Evolutionary conservation across 2,797 vertebrate species (phyloP), one percentile per base, ranked within the genome.

Genomic region (Antrozous pallidus): DNA sequence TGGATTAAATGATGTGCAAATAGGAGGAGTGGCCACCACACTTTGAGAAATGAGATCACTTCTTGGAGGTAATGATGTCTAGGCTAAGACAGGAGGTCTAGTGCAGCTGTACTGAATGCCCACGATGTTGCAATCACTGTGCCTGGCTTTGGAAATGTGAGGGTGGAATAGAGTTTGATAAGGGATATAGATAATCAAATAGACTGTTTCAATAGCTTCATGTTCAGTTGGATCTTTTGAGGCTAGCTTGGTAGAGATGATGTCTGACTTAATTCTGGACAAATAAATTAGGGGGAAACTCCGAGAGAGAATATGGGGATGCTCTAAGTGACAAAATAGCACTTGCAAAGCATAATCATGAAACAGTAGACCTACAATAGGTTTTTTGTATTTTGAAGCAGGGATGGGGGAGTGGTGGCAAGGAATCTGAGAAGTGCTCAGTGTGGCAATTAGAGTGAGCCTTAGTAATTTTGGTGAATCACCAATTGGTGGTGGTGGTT

Each of bases 41-140:
- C 12, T 70, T 71, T 51, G 45, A 82, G 40, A 51, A 51, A 4
- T 22, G 45, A 69, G 38, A 13, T 49, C 24, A 8, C 3, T 38
- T 36, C 61, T 45, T 67, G n/a, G 47, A 47, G 54, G 3, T 38
- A 12, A 13, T 3, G 22, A 6, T 7, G 5, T 70, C 10, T 36
- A 54, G 49, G 40, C 45, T 42, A 24, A 58, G 51, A 24, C 16
- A 8, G 13, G 13, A 33, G 17, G 20, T 56, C 33, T 16, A 2
- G 8, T 47, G n/a, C 47, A 14, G 16, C 33, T 3, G 0, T 58
- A 1, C 9, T 40, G 51, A n/a, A 22, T 26, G n/a, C 1, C 9
- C 2, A 0, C 22, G 1, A 0, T 5, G 6, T 40, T 10, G 18
- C 40, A n/a, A 6, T 16, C 26, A 2, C 28, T 11, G 14, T 31